phyloP scores from a whole-genome alignment of 2,113 vertebrate genomes.

The Philantomba maxwellii region DNA sequence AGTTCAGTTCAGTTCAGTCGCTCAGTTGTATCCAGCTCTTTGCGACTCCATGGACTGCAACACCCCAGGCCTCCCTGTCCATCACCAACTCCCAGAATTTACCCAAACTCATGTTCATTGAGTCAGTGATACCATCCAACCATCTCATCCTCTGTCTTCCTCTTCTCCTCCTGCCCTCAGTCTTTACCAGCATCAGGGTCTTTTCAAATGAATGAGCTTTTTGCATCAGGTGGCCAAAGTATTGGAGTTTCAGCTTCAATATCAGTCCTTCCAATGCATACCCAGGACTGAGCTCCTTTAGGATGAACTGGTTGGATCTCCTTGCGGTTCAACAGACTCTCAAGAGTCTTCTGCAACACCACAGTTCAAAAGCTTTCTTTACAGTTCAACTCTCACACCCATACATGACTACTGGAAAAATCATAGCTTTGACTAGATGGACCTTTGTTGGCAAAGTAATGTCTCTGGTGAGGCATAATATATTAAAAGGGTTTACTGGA shows the following conservation, averaged over 20 bases:
- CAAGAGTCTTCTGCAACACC: not conserved
- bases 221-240: not conserved
- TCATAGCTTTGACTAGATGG: not conserved
- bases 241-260: not conserved
- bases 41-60: rapidly evolving
- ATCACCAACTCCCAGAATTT: not conserved
- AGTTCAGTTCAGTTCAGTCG: not conserved
- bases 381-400: not conserved
- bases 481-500: not conserved
- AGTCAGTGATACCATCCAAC: not conserved
- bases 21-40: not conserved
- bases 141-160: not conserved
- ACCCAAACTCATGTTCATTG: not conserved
- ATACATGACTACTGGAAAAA: not conserved
- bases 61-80: not conserved
- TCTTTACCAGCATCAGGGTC: not conserved
- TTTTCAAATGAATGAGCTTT: not conserved
- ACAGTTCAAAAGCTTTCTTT: not conserved
- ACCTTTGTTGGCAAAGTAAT: not conserved
- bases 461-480: not conserved
- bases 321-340: not conserved
- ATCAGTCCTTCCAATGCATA: not conserved
- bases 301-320: not conserved
- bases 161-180: not conserved
- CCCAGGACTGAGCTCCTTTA: not conserved